Evolutionary conservation across 2,113 vertebrate genomes (phyloP).

Genomic region (Ondatra zibethicus): DNA sequence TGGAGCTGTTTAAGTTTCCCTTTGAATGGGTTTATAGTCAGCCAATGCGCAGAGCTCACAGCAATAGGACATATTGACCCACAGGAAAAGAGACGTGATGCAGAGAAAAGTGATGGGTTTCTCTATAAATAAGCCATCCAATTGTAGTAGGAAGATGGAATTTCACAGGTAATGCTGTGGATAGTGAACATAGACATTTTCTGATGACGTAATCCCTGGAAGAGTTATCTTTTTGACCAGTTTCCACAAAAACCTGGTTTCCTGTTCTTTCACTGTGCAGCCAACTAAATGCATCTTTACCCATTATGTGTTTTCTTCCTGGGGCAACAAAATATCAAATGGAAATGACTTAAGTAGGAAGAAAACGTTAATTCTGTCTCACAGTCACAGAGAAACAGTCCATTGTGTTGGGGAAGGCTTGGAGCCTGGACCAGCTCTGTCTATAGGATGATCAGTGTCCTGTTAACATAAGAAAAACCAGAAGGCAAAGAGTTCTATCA

Average conservation of each 20-base stretch:
- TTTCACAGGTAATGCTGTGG: neutral
- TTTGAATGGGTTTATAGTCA: conserved; percentile 55
- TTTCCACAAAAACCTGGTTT: conserved; percentile 33
- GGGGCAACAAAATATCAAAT: neutral
- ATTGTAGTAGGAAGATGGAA: neutral
- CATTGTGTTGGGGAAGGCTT: neutral
- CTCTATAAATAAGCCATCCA: conserved; percentile 50
- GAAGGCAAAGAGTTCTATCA: neutral
- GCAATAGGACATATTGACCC: neutral
- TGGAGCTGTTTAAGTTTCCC: conserved; percentile 53
- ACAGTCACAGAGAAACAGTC: neutral
- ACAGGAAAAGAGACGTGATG: neutral
- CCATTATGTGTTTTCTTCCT: neutral
- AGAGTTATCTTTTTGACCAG: neutral
- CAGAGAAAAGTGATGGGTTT: neutral
- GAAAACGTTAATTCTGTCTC: neutral
- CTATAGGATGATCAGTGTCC: neutral
- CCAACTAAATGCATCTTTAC: neutral
- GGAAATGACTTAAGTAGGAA: neutral
- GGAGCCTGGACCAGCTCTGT: neutral
- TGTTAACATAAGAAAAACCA: neutral
- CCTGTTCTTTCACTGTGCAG: neutral
- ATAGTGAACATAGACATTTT: neutral
- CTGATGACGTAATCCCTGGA: neutral
- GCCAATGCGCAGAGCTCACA: conserved; percentile 36